Base-by-base conservation (phyloP, 2,888 invertebrate genomes). In the Acrobasis repandana region DNA sequence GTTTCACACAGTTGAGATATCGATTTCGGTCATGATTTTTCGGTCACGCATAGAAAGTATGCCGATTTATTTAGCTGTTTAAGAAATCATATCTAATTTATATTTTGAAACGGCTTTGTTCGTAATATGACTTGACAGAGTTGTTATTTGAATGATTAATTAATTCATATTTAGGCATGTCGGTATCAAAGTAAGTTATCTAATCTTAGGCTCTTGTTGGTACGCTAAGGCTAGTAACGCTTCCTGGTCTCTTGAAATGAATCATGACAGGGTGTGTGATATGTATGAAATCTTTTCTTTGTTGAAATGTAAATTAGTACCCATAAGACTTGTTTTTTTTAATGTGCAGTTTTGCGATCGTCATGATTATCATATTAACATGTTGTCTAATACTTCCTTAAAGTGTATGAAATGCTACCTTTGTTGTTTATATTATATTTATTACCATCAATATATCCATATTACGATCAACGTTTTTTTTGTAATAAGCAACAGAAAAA, bases 11-110 rank as follows among this genome's bases (percentile, higher is more conserved):
- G 62, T 66, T 69, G 6, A 50, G 33, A 50, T 38, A 71, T 68
- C 67, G 66, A 72, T 73, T 70, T 67, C 71, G 71, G 74, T 76
- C 74, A 68, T 71, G 69, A 72, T 66, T 38, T 65, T 63, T 66
- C 66, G 65, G 61, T 71, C 67, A 68, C 61, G 67, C 66, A 63
- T 71, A 74, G 73, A 75, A 76, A 75, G 77, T 72, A 63, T 68
- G 65, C 61, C 67, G 61, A 63, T 58, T 58, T 66, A 64, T 61
- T 61, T 63, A 36, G 46, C 15, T 9, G 38, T 20, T 38, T 18
- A 50, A 36, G 14, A 50, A n/a, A 58, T 58, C 54, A 38, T 10
- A 51, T 61, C 56, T 62, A 54, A 61, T 60, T 38, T 10, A 16
- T 54, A n/a, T 54, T 54, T 38, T 38, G 18, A 54, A 54, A 54